Evolutionary conservation across 2,888 invertebrate species (phyloP).

Genomic region (Cheilosia grossa): DNA sequence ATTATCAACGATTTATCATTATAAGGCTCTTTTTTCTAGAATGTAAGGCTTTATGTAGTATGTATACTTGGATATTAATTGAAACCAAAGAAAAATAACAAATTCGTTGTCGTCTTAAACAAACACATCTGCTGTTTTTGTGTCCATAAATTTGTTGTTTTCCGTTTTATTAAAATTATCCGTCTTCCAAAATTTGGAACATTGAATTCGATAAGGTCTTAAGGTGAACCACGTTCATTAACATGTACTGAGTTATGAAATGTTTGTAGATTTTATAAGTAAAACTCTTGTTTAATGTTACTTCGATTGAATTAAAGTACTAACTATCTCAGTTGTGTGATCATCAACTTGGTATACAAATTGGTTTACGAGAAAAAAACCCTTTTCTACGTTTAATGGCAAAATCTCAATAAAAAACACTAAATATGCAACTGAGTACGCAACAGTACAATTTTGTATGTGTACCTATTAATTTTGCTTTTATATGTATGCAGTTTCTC

Average conservation of each 20-base stretch:
- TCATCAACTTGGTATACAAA: neutral
- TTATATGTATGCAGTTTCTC: neutral
- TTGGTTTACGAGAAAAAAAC: neutral
- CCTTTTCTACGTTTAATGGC: neutral
- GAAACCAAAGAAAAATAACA: constrained; percentile 73
- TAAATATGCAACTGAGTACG: constrained; percentile 1
- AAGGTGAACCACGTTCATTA: neutral
- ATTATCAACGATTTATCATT: constrained; percentile 26
- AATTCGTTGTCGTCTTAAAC: constrained; percentile 61
- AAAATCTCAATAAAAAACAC: neutral
- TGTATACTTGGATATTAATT: constrained; percentile 64
- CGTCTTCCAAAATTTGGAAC: constrained; percentile 13
- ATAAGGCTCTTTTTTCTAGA: constrained; percentile 22
- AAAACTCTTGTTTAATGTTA: constrained; percentile 11
- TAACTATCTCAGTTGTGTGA: constrained; percentile 14
- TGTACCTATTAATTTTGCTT: constrained; percentile 13
- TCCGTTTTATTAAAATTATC: constrained; percentile 31
- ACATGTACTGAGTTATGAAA: neutral
- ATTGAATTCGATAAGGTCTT: constrained; percentile 2
- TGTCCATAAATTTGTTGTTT: constrained; percentile 28
- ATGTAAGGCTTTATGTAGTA: constrained; percentile 63
- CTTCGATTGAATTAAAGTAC: constrained; percentile 3
- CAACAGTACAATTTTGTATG: neutral
- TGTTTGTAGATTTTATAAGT: constrained; percentile 2
- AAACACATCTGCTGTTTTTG: constrained; percentile 23